Base-by-base conservation (phyloP, 1,140 invertebrate species). In the Lycorma delicatula region DNA sequence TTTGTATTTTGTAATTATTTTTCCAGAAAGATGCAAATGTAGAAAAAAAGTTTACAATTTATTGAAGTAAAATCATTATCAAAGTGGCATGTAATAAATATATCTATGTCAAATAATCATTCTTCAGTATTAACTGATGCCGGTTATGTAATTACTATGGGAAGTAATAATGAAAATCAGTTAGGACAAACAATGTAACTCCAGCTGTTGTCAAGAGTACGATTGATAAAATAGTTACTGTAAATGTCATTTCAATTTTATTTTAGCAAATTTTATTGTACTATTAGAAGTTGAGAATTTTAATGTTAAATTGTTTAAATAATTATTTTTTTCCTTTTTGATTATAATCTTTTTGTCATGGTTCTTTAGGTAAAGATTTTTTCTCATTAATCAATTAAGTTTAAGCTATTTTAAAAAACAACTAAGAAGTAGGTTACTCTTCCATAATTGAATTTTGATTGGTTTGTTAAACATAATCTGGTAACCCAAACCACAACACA, bases 131-230 rank as follows among this genome's bases (percentile, higher is more conserved):
- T 87, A 1, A 77, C 83, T 0, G 80, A 84, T 65, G 76, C 76
- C n/a, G 84, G 85, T 4, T 78, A 81, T 63, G 75, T 86, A 1
- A 75, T 82, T 41, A 80, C 82, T 1, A 80, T 86, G 71, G 85
- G 85, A 0, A 70, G 75, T 4, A 87, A 86, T 66, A 67, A 68
- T 12, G 77, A 81, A 54, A 81, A 74, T 56, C 83, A 76, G 69
- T 71, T 84, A 7, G 82, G 81, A 3, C 70, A 71, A 75, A 75
- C 2, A 73, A 76, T 58, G 64, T 64, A 3, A 68, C 68, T 25
- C 78, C 77, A 54, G 71, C 74, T 1, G 65, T 81, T 25, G 79
- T 85, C 5, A 80, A 79, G 54, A 64, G 71, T 1, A 70, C 85
- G 58, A 64, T 72, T 5, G 70, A 77, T 3, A 78, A 75, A 60